Evolutionary conservation across 2,888 invertebrate genomes (phyloP), one percentile per base, ranked within the genome.

Genomic region (Chloroclysta siterata): DNA sequence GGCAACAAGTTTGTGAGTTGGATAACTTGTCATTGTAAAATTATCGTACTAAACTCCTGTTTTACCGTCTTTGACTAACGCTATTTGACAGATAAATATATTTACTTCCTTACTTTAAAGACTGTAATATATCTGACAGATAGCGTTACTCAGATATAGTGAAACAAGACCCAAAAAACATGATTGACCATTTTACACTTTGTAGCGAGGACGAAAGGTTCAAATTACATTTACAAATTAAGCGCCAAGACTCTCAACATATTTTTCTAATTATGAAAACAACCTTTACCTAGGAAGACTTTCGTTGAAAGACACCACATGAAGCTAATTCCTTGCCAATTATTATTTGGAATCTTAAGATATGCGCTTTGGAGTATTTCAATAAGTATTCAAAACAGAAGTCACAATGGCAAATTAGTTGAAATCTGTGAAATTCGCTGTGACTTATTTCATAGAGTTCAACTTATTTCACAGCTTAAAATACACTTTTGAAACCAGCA

Each of bases 1-100:
- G 51, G 51, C 59, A 59, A 67, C 52, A 65, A 54, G 42, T 60
- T 53, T 42, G 44, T 60, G 7, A 52, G 52, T 63, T 17, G 28
- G n/a, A 44, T 28, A 52, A 66, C 53, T 58, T 57, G 51, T 28
- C 33, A 13, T 33, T 14, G 48, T 42, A 41, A 44, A 53, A 39
- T 41, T 15, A 48, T 42, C 22, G 22, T 22, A 2, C 22, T 22
- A 22, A 22, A 22, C 22, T 22, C 3, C 22, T 22, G 22, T 22
- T 22, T 22, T 22, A 22, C 22, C 2, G 22, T 22, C 2, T 22
- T 2, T 15, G 8, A 44, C 0, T 44, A 14, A 15, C 44, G 13
- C 41, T 13, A 11, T 41, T 44, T 14, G 15, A 33, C 5, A 33
- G 33, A 33, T 29, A 29, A 29, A 29, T 1, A 33, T 33, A 33